These are phyloP conservation scores for Zonotrichia leucophrys DNA, from an alignment of 2,113 vertebrate species.

Conservation along the genomic window DNA sequence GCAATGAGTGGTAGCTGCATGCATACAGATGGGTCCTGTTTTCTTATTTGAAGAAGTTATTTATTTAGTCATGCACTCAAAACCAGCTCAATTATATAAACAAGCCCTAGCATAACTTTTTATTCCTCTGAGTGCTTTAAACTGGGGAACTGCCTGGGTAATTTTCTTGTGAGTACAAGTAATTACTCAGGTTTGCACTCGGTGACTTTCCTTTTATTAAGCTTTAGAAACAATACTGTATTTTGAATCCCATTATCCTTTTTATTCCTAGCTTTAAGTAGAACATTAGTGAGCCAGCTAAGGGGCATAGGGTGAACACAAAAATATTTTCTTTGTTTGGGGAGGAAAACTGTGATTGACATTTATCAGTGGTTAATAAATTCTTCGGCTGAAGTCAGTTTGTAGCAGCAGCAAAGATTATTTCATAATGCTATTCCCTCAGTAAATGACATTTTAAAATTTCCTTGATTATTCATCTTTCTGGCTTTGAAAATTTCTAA, in stretches of 20 bases:
- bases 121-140: background rate
- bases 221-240: background rate
- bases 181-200: background rate
- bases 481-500: background rate
- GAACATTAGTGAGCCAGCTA: background rate
- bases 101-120: background rate
- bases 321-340: background rate
- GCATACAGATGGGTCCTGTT: background rate
- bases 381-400: background rate
- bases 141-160: background rate
- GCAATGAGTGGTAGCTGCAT: background rate
- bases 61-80: background rate
- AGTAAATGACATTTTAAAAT: background rate
- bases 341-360: background rate
- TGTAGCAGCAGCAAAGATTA: background rate
- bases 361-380: constrained; percentile 25
- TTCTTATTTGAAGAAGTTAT: background rate
- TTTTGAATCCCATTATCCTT: background rate
- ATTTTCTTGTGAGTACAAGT: background rate
- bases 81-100: background rate
- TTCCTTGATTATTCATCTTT: constrained; percentile 32
- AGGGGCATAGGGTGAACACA: background rate
- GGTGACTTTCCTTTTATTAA: background rate
- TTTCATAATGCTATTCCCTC: background rate
- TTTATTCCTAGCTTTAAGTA: background rate